A percentile compares a stretch with the other conserved stretches of the same genome.
Conservation (phyloP, 2,113 vertebrate genomes). For the Chauna torquata region DNA sequence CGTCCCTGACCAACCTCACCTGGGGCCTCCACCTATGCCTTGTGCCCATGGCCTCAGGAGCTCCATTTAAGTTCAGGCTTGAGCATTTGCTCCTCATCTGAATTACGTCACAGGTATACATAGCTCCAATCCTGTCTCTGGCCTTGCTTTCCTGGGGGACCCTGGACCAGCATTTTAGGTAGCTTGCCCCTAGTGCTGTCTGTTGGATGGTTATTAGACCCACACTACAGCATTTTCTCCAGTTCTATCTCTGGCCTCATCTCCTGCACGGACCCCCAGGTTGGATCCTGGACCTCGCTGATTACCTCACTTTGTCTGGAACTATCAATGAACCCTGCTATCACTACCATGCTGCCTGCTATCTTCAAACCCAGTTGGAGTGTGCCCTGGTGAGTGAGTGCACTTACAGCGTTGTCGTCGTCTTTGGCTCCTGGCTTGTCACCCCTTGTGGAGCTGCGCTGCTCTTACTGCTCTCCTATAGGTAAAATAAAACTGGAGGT, state of each 20-base stretch:
- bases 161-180: background rate
- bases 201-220: background rate
- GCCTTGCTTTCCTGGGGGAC: background rate
- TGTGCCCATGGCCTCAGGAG: background rate
- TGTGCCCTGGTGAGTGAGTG: background rate
- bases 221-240: background rate
- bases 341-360: background rate
- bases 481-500: background rate
- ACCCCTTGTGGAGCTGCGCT: background rate
- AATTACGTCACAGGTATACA: accelerated
- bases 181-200: background rate
- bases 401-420: background rate
- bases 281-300: background rate
- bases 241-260: background rate
- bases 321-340: background rate
- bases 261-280: background rate
- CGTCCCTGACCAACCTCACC: background rate
- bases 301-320: background rate
- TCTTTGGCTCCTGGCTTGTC: background rate
- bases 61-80: background rate
- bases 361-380: background rate
- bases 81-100: background rate
- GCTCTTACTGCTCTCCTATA: background rate
- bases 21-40: background rate
- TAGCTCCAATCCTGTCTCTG: background rate